phyloP scores from a whole-genome alignment of 2,113 vertebrate species.

The Centrocercus urophasianus region DNA sequence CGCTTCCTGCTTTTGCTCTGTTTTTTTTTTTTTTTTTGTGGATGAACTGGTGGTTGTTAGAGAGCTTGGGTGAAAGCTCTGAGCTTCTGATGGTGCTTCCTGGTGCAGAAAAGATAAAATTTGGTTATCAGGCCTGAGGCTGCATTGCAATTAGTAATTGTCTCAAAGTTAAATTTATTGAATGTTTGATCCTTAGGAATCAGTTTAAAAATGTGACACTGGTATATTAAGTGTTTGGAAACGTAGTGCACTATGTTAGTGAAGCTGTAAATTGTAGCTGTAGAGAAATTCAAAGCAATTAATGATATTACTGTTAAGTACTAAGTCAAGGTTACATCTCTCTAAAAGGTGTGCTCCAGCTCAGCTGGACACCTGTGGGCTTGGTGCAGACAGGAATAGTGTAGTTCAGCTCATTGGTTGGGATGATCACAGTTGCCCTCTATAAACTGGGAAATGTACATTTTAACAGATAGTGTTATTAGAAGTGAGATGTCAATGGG shows the following conservation, averaged over 20 bases:
- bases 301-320: neutral
- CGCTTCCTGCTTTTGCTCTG: slow-evolving; percentile 4
- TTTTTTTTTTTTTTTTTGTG: neutral
- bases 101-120: neutral
- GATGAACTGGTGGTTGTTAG: neutral
- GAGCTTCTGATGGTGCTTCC: fast-evolving
- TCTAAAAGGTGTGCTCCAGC: neutral
- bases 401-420: neutral
- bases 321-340: neutral
- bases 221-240: neutral
- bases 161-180: neutral
- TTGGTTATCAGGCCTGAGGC: neutral
- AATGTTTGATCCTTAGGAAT: neutral
- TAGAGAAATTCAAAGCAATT: neutral
- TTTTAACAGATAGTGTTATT: neutral
- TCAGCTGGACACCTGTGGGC: neutral
- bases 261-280: neutral
- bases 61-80: neutral
- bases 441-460: neutral
- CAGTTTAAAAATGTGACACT: neutral
- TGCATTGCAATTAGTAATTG: neutral
- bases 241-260: neutral
- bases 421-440: neutral
- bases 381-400: neutral
- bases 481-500: neutral